A percentile compares a stretch with the other conserved stretches of the same genome.
Evolutionary conservation across 2,113 vertebrate genomes (phyloP).

Genomic region (Triplophysa tibetana): DNA sequence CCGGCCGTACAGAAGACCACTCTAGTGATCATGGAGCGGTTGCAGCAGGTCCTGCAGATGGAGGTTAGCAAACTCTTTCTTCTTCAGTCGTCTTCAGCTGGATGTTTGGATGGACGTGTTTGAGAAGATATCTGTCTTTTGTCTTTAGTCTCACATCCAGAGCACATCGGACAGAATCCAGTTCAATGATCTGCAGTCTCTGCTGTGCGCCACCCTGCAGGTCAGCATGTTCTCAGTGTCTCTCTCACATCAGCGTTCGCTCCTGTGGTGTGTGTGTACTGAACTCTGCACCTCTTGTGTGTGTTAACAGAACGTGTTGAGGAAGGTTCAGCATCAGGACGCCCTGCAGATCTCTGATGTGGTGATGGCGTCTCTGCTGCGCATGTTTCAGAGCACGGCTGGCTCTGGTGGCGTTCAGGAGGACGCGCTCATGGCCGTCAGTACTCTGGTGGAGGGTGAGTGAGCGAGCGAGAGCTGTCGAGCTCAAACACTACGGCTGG

Average conservation of each 20-base stretch:
- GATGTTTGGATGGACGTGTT: not conserved
- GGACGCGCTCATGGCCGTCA: conserved; percentile 96
- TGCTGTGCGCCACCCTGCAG: conserved; percentile 96
- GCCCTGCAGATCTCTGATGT: conserved; percentile 97
- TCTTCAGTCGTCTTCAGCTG: not conserved
- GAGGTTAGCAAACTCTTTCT: conserved; percentile 77
- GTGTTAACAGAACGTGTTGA: conserved; percentile 83
- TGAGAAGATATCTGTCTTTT: conserved; percentile 27
- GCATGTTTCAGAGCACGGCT: conserved; percentile 98
- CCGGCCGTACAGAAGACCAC: conserved; percentile 98
- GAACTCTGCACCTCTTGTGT: not conserved
- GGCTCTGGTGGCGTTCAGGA: conserved; percentile 94
- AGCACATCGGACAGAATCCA: conserved; percentile 98
- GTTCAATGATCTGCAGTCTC: conserved; percentile 97
- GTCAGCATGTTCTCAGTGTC: conserved; percentile 65
- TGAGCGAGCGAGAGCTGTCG: too few relatives aligned
- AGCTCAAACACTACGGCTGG: too few relatives aligned
- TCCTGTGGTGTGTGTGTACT: not conserved
- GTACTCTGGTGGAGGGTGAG: conserved; percentile 94
- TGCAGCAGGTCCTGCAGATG: conserved; percentile 99
- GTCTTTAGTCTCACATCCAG: conserved; percentile 92
- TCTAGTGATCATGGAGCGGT: conserved; percentile 95
- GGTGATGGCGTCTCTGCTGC: conserved; percentile 94
- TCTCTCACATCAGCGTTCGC: not conserved
- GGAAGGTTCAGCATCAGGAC: conserved; percentile 95